phyloP scores from a whole-genome alignment of 1,140 invertebrate species.

The Drosophila seguyi region DNA sequence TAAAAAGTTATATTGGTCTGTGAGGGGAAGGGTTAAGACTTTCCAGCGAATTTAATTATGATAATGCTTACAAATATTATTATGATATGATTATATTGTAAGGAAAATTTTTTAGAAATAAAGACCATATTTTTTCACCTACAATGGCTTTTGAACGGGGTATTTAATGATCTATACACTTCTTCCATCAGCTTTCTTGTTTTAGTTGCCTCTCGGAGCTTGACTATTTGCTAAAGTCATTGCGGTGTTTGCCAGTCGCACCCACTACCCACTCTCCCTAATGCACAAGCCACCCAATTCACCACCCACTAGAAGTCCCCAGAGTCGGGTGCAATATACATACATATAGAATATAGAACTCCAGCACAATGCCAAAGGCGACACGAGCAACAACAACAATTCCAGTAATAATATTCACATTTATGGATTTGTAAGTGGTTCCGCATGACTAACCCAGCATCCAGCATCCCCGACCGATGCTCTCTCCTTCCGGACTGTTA shows the following conservation, averaged over 20 bases:
- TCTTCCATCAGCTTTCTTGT: slow-evolving; percentile 7
- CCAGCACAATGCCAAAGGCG: slow-evolving; percentile 61
- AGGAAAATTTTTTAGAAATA: not conserved
- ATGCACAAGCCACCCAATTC: not conserved
- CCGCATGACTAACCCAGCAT: slow-evolving; percentile 73
- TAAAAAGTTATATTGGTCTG: too few relatives aligned
- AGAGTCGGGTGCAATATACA: slow-evolving; percentile 40
- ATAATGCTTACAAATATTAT: too few relatives aligned
- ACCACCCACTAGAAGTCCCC: slow-evolving; percentile 38
- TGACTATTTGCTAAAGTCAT: slow-evolving; percentile 82
- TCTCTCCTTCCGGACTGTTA: slow-evolving; percentile 17
- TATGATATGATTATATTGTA: too few relatives aligned
- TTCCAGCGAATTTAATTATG: too few relatives aligned
- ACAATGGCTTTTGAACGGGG: not conserved
- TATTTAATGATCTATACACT: not conserved
- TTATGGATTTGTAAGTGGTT: slow-evolving; percentile 83
- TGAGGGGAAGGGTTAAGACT: too few relatives aligned
- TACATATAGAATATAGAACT: slow-evolving; percentile 24
- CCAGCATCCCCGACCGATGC: slow-evolving; percentile 25
- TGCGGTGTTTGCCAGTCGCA: slow-evolving; percentile 61
- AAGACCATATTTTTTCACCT: not conserved
- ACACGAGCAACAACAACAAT: slow-evolving; percentile 54
- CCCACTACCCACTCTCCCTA: not conserved
- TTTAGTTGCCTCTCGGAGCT: slow-evolving; percentile 56
- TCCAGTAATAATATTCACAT: slow-evolving; percentile 83